Base-by-base conservation (phyloP, 2,113 vertebrate species). In the Epinephelus lanceolatus region DNA sequence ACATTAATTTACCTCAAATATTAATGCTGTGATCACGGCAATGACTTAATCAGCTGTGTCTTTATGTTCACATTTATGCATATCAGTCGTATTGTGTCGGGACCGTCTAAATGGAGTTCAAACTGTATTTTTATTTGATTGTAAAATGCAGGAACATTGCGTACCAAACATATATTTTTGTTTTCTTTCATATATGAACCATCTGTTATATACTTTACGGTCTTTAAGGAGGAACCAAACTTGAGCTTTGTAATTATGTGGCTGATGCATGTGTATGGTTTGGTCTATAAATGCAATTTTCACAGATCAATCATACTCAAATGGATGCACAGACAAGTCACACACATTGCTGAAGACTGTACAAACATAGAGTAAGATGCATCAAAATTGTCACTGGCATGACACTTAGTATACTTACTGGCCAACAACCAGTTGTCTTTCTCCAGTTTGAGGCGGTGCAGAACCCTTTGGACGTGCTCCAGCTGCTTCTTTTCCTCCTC, bases 401-500 rank as follows among this genome's bases (percentile, higher is more conserved):
- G 12, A 80, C 27, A 25, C 40, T 37, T 3, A 27, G 25, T 45
- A 33, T 37, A 93, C 97, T 96, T 95, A 99, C 98, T 99, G 93
- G 98, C 97, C 83, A 99, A 94, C 90, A 99, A 96, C 98, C 98
- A 99, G 93, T 98, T 99, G 95, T 99, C 98, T 81, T 99, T 99
- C 94, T 99, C 98, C 83, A 99, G 92, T 93, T 99, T 99, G 88
- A 99, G 95, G 52, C 98, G 97, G 80, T 99, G 97, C 5, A 99
- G 91, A 76, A 99, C 98, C 86, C 98, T 94, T 89, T 98, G 97
- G 78, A 98, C 98, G 18, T 99, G 98, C 87, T 99, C 98, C 89
- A 96, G 83, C 78, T 99, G 98, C 71, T 99, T 99, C 92, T 99
- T 99, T 93, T 99, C 98, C 88, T 99, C 98, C 90, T 99, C 98